These are phyloP conservation scores for Aleiodes leptofemur DNA, from an alignment of 2,888 invertebrate species.

Conservation along the genomic window DNA sequence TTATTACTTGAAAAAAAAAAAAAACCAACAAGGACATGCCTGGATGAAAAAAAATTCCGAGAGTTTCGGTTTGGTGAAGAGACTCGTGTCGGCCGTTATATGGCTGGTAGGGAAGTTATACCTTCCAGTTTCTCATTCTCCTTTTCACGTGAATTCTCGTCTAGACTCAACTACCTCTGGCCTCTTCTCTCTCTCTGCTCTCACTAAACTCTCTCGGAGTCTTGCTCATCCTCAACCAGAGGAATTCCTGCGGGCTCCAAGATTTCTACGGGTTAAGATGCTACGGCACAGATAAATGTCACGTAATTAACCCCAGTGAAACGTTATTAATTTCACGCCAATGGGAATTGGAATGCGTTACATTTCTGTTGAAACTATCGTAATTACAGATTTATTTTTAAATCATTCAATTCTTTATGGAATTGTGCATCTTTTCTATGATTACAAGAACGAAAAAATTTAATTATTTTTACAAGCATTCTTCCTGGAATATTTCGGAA, in stretches of 20 bases:
- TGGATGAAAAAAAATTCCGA: constrained; percentile 3
- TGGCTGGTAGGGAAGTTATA: constrained; percentile 4
- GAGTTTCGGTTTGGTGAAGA: neutral
- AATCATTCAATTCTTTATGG: too few relatives aligned
- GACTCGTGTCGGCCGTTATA: neutral
- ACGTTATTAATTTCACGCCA: constrained; percentile 68
- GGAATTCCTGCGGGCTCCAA: constrained; percentile 63
- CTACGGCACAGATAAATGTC: constrained; percentile 68
- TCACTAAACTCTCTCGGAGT: neutral
- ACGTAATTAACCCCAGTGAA: constrained; percentile 66
- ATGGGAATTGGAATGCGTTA: constrained; percentile 66
- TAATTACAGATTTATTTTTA: neutral
- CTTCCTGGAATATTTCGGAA: too few relatives aligned
- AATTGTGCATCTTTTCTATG: neutral
- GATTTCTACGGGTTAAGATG: constrained; percentile 66
- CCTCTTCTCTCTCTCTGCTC: too few relatives aligned
- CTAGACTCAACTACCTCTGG: neutral
- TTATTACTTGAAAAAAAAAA: neutral
- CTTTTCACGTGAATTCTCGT: constrained; percentile 16
- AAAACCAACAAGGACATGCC: neutral
- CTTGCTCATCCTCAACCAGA: constrained; percentile 19
- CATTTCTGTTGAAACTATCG: constrained; percentile 55
- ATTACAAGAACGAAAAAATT: neutral
- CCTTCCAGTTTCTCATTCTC: constrained; percentile 6
- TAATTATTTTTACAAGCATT: too few relatives aligned